Evolutionary conservation across 1,140 invertebrate genomes (phyloP).

Genomic region (Drosophila suzukii): DNA sequence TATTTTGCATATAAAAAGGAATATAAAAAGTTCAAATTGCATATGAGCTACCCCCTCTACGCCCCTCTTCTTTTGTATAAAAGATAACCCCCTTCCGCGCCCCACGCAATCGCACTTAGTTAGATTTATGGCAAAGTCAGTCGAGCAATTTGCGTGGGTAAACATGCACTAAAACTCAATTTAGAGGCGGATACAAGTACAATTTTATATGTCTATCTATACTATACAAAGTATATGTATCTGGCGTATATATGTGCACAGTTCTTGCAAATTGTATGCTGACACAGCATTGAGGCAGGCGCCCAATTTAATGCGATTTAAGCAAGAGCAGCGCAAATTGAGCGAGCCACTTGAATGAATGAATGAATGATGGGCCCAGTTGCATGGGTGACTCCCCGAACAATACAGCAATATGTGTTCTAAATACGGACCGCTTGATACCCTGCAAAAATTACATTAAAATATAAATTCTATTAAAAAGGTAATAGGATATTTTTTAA

Average conservation of each 20-base stretch:
- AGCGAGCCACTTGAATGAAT: conserved; percentile 76
- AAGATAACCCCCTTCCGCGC: not conserved
- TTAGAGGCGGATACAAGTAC: conserved; percentile 73
- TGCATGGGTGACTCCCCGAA: conserved; percentile 34
- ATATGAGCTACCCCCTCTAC: conserved; percentile 30
- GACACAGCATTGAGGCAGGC: conserved; percentile 69
- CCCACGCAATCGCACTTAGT: conserved; percentile 64
- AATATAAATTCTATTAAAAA: not conserved
- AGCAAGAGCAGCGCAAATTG: conserved; percentile 75
- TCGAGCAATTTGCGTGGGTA: conserved; percentile 82
- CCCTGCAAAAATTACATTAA: not conserved
- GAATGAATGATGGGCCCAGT: conserved; percentile 60
- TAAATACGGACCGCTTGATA: not conserved
- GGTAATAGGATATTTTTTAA: too few relatives aligned
- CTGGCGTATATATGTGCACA: conserved; percentile 39
- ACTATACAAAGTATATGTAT: conserved; percentile 12
- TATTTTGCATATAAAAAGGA: conserved; percentile 70
- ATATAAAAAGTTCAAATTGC: conserved; percentile 56
- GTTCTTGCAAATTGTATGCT: conserved; percentile 72
- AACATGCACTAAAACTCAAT: conserved; percentile 83
- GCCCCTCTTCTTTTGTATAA: conserved; percentile 19
- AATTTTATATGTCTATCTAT: conserved; percentile 29
- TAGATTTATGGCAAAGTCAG: conserved; percentile 82
- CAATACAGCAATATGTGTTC: conserved; percentile 24
- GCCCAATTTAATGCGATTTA: conserved; percentile 81